These are phyloP conservation scores for Condylura cristata DNA, from an alignment of 2,113 vertebrate species.

Conservation along the genomic window DNA sequence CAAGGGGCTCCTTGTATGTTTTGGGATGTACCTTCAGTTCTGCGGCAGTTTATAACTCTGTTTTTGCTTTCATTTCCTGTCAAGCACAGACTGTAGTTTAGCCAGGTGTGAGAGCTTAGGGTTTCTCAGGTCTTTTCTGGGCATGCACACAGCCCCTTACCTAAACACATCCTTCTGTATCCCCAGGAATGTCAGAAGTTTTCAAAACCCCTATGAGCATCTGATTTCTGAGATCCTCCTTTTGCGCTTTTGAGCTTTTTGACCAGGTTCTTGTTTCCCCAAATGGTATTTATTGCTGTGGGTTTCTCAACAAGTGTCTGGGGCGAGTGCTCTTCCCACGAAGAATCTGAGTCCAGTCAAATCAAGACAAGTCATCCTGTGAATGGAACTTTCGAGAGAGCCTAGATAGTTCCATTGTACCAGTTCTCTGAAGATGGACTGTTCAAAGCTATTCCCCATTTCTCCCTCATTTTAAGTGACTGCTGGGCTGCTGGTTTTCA, in stretches of 20 bases:
- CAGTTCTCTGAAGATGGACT: not conserved
- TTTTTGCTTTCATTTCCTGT: not conserved
- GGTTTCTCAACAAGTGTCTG: not conserved
- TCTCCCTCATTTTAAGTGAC: not conserved
- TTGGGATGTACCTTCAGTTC: not conserved
- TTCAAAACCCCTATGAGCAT: not conserved
- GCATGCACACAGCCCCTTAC: not conserved
- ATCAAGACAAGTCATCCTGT: not conserved
- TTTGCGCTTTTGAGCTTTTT: not conserved
- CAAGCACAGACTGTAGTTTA: not conserved
- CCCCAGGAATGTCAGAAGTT: not conserved
- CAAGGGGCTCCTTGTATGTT: not conserved
- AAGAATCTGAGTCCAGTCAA: not conserved
- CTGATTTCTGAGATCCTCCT: not conserved
- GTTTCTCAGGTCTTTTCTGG: not conserved
- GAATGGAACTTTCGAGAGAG: not conserved
- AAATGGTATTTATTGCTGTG: not conserved
- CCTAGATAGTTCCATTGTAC: not conserved
- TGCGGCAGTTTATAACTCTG: not conserved
- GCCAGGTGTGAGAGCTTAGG: not conserved
- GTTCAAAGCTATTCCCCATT: not conserved
- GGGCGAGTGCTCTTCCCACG: not conserved
- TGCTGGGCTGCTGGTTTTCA: not conserved
- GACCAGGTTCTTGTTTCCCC: not conserved
- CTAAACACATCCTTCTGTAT: not conserved